Conservation (phyloP, 2,113 vertebrate species). For the Phoxinus phoxinus region DNA sequence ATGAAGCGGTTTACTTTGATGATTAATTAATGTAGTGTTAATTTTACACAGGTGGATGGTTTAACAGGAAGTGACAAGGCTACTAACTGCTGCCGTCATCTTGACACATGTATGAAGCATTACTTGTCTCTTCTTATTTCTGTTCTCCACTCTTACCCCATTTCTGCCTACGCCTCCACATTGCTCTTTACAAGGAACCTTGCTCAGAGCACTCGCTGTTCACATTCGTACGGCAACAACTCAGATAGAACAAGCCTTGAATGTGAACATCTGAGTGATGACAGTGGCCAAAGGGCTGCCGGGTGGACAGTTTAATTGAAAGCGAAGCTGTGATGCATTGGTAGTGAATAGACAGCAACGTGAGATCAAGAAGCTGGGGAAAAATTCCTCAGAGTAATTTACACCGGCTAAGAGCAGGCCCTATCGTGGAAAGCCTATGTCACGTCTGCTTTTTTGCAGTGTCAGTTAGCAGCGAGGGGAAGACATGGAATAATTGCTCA, state of each 20-base stretch:
- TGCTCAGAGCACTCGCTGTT: constrained; percentile 11
- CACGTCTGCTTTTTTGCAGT: constrained; percentile 42
- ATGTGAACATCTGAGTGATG: constrained; percentile 33
- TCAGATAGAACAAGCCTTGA: constrained; percentile 20
- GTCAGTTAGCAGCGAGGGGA: constrained; percentile 29
- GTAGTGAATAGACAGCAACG: constrained; percentile 36
- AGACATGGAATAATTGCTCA: constrained; percentile 47
- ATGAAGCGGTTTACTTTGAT: neutral
- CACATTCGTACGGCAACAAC: neutral
- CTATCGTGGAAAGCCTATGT: constrained; percentile 39
- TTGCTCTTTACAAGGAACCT: constrained; percentile 25
- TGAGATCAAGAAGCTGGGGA: constrained; percentile 22
- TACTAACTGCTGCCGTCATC: constrained; percentile 1
- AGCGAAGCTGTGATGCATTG: constrained; percentile 46
- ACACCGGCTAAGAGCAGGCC: constrained; percentile 41
- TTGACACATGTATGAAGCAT: constrained; percentile 6
- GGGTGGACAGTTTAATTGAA: constrained; percentile 42
- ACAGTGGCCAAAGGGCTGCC: constrained; percentile 40
- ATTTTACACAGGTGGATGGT: constrained; percentile 11
- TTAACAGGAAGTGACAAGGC: constrained; percentile 46
- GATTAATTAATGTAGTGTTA: constrained; percentile 13
- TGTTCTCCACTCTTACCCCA: constrained; percentile 4
- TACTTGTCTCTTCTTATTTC: constrained; percentile 17
- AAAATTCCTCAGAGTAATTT: constrained; percentile 40
- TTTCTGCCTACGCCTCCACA: neutral